These are phyloP conservation scores for Dicrurus megarhynchus DNA, from an alignment of 2,113 vertebrate genomes.

Conservation along the genomic window DNA sequence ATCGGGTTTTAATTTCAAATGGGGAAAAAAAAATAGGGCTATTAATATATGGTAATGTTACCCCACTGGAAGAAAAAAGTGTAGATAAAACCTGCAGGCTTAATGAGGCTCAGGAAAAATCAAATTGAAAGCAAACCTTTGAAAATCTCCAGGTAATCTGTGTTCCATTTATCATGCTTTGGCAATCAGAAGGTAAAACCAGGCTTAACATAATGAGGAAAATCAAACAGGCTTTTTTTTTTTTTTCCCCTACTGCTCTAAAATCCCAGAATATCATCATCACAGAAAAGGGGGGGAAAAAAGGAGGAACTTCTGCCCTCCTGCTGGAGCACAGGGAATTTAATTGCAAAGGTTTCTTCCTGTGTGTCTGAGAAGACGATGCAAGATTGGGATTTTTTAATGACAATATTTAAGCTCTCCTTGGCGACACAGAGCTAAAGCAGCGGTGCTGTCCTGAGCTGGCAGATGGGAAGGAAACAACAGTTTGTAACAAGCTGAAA, in stretches of 20 bases:
- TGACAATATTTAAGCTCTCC: neutral
- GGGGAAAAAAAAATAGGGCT: neutral
- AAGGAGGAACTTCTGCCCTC: neutral
- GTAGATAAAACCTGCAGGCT: neutral
- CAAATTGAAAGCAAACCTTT: slow-evolving; percentile 26
- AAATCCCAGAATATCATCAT: neutral
- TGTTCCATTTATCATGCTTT: slow-evolving; percentile 1
- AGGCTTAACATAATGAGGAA: neutral
- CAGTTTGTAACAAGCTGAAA: neutral
- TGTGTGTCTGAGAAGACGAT: neutral
- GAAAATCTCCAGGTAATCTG: slow-evolving; percentile 11
- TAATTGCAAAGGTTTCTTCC: slow-evolving; percentile 16
- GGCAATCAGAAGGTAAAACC: slow-evolving; percentile 17
- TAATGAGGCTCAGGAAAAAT: slow-evolving; percentile 22
- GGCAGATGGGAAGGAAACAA: neutral
- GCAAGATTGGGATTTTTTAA: neutral
- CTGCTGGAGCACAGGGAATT: neutral
- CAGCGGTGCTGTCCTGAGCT: neutral
- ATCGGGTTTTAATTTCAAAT: neutral
- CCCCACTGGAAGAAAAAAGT: neutral
- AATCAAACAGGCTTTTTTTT: neutral
- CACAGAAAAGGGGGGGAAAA: neutral
- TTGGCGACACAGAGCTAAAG: neutral
- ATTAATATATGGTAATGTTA: neutral
- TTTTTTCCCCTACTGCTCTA: neutral